Conservation (phyloP, 2,797 vertebrate species). For the Kryptopterus vitreolus region DNA sequence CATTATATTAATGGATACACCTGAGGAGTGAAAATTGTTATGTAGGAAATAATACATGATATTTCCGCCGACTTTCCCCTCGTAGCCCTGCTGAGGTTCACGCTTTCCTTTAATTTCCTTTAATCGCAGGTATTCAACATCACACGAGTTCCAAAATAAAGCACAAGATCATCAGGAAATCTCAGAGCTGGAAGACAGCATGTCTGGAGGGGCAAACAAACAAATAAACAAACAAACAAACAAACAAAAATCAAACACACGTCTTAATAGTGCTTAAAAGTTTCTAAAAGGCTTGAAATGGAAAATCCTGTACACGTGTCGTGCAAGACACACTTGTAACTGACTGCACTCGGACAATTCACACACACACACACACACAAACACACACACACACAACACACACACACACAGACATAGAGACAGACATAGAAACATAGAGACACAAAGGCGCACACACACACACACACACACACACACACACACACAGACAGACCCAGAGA, state of each 20-base stretch:
- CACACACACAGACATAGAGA: too few species aligned
- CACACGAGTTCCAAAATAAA: neutral
- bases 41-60: too few species aligned
- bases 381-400: too few species aligned
- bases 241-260: neutral
- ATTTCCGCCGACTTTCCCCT: too few species aligned
- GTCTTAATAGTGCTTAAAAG: conserved; percentile 7
- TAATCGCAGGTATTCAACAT: neutral
- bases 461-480: neutral
- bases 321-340: neutral
- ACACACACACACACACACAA: neutral
- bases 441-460: too few species aligned
- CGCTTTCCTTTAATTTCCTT: too few species aligned
- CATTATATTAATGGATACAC: neutral
- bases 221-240: too few species aligned
- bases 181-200: conserved; percentile 19
- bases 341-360: neutral
- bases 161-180: neutral
- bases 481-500: too few species aligned
- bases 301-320: conserved; percentile 1
- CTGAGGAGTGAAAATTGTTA: conserved; percentile 23
- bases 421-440: too few species aligned
- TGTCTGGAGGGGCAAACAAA: neutral
- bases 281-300: neutral
- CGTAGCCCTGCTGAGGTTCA: too few species aligned